phyloP scores from a whole-genome alignment of 2,797 vertebrate species.

The Falco columbarius region DNA sequence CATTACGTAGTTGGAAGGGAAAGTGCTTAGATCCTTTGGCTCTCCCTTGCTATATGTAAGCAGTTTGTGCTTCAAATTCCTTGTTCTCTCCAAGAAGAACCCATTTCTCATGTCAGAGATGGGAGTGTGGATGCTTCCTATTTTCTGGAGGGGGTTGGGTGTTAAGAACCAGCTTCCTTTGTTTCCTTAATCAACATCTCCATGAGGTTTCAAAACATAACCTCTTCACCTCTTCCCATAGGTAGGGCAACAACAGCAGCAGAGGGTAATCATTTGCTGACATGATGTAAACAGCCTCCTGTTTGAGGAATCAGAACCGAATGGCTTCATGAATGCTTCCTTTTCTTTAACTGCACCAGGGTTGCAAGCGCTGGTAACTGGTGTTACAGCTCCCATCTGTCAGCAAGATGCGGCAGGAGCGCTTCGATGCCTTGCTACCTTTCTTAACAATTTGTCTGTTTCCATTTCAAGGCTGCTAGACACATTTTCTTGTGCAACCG shows the following conservation, averaged over 20 bases:
- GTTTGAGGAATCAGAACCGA: conserved; percentile 56
- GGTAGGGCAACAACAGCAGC: conserved; percentile 53
- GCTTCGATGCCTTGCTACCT: background rate
- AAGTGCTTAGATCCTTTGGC: background rate
- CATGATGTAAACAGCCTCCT: conserved; percentile 58
- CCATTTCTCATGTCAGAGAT: background rate
- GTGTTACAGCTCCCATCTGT: conserved; percentile 49
- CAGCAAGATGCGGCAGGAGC: background rate
- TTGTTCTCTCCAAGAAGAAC: background rate
- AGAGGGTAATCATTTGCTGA: conserved; percentile 61
- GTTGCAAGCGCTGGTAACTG: background rate
- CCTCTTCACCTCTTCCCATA: conserved; percentile 60
- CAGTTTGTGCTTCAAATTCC: background rate
- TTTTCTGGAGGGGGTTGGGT: background rate
- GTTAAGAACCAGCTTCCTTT: conserved; percentile 44
- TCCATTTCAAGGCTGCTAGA: conserved; percentile 58
- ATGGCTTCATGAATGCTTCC: conserved; percentile 42
- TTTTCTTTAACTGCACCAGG: conserved; percentile 14
- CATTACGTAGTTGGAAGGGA: background rate
- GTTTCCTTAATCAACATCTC: conserved; percentile 61
- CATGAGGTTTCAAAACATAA: conserved; percentile 56
- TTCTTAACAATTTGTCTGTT: conserved; percentile 46
- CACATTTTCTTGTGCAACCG: background rate
- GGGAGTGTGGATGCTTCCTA: background rate
- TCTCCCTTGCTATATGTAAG: background rate